phyloP scores from a whole-genome alignment of 2,888 invertebrate genomes.

The Caenorhabditis zanzibari region DNA sequence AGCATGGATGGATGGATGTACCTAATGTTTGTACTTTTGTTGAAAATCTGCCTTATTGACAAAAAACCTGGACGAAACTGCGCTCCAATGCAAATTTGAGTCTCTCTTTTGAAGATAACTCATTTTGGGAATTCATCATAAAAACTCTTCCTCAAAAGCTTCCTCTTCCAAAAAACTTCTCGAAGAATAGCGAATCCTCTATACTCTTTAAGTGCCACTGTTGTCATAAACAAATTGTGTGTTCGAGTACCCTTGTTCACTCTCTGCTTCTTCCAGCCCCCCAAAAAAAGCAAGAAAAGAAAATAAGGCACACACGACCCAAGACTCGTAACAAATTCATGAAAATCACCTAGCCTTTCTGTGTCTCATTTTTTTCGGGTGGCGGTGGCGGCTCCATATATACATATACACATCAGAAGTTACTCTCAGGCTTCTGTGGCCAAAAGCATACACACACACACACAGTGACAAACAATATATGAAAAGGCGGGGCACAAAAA shows the following conservation, averaged over 20 bases:
- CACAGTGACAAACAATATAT: constrained; percentile 62
- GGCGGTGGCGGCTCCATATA: constrained; percentile 2
- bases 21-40: neutral
- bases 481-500: constrained; percentile 3
- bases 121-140: neutral
- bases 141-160: neutral
- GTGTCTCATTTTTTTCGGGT: constrained; percentile 31
- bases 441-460: constrained; percentile 13
- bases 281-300: neutral
- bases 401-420: constrained; percentile 38
- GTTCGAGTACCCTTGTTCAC: constrained; percentile 49
- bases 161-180: neutral
- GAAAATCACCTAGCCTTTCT: constrained; percentile 50
- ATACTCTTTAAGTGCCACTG: constrained; percentile 32
- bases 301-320: neutral
- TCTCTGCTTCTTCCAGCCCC: neutral
- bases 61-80: no score
- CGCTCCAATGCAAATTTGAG: no score
- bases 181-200: neutral
- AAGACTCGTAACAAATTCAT: constrained; percentile 63
- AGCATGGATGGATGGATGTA: neutral
- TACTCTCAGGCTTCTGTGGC: constrained; percentile 26
- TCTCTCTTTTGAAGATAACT: no score
- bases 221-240: constrained; percentile 34
- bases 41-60: no score